Evolutionary conservation across 2,888 invertebrate species (phyloP), one percentile per base, ranked within the genome.

Genomic region (Andrena fulva): DNA sequence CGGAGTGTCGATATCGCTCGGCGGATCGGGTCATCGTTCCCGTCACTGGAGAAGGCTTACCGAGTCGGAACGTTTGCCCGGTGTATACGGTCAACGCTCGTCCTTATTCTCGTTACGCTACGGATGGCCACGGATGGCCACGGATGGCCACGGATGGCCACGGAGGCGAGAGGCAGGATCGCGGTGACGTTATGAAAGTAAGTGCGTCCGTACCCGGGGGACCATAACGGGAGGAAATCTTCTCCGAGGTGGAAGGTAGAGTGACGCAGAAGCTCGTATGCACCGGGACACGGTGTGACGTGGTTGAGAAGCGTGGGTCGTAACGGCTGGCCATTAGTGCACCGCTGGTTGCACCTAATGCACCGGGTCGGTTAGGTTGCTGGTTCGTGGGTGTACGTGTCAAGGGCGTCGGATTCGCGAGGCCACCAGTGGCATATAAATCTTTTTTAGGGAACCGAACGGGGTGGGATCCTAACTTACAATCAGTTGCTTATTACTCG

Each of bases 251-350:
- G 31, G 68, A 59, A 10, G 33, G 33, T 29, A n/a, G 7, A 29
- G 2, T 48, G 70, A 77, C 77, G 77, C 42, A 66, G 50, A 50
- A 35, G 54, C 12, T 27, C 63, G 48, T 27, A 20, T 12, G 48
- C 48, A 48, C 20, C 4, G 50, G 35, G 35, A 66, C 64, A 3
- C 48, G 16, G 12, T 16, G 33, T 66, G 70, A 77, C 70, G 79
- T 48, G n/a, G 66, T 42, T 4, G 42, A 6, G 42, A 16, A 70
- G 66, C 77, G 70, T 70, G 60, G 70, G 77, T 60, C 8, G 70
- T 48, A 60, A 77, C 52, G 70, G 64, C 16, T 29, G 16, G 29
- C 59, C 79, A 60, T 77, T 77, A 70, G 48, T 20, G 2, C 50
- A 42, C 35, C 64, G 59, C 16, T 35, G 63, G 8, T 48, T 48